A percentile compares a stretch with the other conserved stretches of the same genome.
phyloP scores from a whole-genome alignment of 2,797 vertebrate species.

The Sebastes dallii region DNA sequence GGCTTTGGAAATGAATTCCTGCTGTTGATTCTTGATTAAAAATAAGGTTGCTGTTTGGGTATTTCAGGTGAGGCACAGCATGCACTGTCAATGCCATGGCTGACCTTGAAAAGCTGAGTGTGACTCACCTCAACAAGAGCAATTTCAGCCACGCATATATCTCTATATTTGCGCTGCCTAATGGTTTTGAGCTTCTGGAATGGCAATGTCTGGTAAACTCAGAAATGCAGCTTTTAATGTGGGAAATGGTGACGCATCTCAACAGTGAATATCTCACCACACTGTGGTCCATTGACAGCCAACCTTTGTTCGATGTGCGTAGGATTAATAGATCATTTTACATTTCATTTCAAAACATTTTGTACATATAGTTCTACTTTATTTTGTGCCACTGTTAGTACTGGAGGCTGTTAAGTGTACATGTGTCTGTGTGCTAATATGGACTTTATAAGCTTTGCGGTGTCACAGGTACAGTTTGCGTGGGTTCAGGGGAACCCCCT shows the following conservation, averaged over 20 bases:
- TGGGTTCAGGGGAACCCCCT: no score
- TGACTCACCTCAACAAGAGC: slow-evolving; percentile 9
- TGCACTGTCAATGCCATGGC: slow-evolving; percentile 15
- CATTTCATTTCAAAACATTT: neutral
- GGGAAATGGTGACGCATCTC: neutral
- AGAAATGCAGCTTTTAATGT: neutral
- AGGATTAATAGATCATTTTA: neutral
- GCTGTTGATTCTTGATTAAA: slow-evolving; percentile 41
- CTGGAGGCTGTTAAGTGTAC: neutral
- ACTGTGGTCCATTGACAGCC: neutral
- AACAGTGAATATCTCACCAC: neutral
- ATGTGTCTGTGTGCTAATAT: neutral
- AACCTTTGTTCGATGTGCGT: neutral
- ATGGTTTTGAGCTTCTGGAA: neutral
- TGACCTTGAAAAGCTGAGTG: slow-evolving; percentile 40
- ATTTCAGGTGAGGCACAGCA: slow-evolving; percentile 32
- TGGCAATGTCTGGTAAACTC: neutral
- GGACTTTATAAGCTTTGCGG: neutral
- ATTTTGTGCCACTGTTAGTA: neutral
- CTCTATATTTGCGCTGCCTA: neutral
- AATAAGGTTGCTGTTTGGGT: slow-evolving; percentile 7
- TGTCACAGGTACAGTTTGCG: no score
- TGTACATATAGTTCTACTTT: no score
- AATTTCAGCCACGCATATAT: slow-evolving; percentile 2
- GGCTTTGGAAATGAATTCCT: slow-evolving; percentile 21